Evolutionary conservation across 2,888 invertebrate species (phyloP).

Genomic region (Stenodera caucasica): DNA sequence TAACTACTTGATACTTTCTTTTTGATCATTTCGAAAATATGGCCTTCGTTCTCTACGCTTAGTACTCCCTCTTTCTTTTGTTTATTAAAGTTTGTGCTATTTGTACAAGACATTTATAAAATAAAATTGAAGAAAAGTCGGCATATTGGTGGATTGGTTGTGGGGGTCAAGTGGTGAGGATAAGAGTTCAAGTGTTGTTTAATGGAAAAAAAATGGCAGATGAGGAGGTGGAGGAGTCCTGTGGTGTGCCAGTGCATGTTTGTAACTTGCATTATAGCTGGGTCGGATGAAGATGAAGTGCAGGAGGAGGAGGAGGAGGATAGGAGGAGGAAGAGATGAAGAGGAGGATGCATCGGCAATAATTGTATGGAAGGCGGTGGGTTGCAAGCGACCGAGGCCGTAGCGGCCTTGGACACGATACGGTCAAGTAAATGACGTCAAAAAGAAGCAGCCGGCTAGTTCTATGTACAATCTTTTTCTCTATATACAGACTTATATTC

Average conservation of each 20-base stretch:
- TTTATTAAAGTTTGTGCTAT: not conserved
- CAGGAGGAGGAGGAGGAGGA: not conserved
- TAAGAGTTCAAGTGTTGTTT: slow-evolving; percentile 8
- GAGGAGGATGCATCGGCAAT: slow-evolving; percentile 7
- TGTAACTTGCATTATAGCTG: not conserved
- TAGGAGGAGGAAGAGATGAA: not conserved
- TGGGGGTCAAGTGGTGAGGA: slow-evolving; percentile 3
- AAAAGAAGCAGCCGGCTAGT: slow-evolving; percentile 11
- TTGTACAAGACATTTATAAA: not conserved
- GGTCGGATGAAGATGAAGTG: not conserved
- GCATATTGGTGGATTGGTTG: slow-evolving; percentile 6
- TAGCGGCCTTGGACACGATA: slow-evolving; percentile 37
- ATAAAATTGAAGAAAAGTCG: not conserved
- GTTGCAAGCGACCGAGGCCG: slow-evolving; percentile 35
- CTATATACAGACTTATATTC: not conserved
- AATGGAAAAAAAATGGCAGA: slow-evolving; percentile 10
- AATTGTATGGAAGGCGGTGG: slow-evolving; percentile 39
- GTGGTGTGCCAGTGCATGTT: not conserved
- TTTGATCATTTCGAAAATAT: not conserved
- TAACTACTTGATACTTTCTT: slow-evolving; percentile 1
- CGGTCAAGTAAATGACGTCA: slow-evolving; percentile 41
- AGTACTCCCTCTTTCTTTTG: not conserved
- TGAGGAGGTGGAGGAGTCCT: not conserved
- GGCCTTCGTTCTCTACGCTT: not conserved
- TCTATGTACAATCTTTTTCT: not conserved